Percentiles rank a stretch among this genome's conserved stretches.
These are phyloP conservation scores for Odontomachus brunneus DNA, from an alignment of 1,140 invertebrate genomes.

Conservation along the genomic window DNA sequence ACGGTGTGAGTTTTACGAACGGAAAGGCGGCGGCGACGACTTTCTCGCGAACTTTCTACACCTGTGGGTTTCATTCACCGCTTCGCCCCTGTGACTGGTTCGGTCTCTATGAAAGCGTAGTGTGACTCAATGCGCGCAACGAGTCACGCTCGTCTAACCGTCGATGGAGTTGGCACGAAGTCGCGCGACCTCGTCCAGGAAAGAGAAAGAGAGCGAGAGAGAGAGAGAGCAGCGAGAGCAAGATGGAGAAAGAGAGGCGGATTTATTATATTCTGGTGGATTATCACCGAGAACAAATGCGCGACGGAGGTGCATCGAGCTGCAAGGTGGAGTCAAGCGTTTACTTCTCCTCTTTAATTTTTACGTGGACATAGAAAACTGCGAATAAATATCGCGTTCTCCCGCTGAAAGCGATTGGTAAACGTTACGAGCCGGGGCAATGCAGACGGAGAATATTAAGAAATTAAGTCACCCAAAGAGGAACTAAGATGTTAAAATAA, in stretches of 20 bases:
- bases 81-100: slow-evolving; percentile 43
- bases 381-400: no score
- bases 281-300: slow-evolving; percentile 29
- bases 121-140: slow-evolving; percentile 67
- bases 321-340: neutral
- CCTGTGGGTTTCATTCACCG: slow-evolving; percentile 80
- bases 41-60: slow-evolving; percentile 84
- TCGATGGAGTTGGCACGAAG: slow-evolving; percentile 65
- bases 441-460: no score
- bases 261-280: slow-evolving; percentile 44
- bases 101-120: slow-evolving; percentile 72
- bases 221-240: slow-evolving; percentile 40
- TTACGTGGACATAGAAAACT: no score
- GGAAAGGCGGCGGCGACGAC: slow-evolving; percentile 73
- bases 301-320: slow-evolving; percentile 12
- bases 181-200: slow-evolving; percentile 60
- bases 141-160: slow-evolving; percentile 69
- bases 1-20: slow-evolving; percentile 67
- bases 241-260: slow-evolving; percentile 26
- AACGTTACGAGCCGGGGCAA: no score
- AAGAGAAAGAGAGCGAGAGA: slow-evolving; percentile 51
- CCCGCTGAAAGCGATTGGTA: no score
- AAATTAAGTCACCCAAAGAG: no score
- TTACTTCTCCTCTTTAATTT: no score
- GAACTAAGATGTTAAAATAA: no score